Conservation (phyloP, 2,888 invertebrate genomes). For the Agrenia bidenticulata region DNA sequence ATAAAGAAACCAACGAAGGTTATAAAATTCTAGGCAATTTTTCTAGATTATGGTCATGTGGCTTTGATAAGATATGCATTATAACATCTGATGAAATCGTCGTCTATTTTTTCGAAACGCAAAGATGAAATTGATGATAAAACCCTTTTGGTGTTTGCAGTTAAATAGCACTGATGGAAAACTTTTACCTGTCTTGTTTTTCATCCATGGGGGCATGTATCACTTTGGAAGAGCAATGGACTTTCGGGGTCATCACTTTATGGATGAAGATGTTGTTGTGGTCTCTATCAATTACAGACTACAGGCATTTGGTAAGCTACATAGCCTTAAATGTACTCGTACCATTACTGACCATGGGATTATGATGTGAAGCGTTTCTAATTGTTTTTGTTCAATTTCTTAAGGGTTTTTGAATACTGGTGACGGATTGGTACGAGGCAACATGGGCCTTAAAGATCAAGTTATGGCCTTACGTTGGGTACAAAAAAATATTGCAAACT, state of each 20-base stretch:
- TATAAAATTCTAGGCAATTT: too few relatives aligned
- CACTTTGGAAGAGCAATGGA: slow-evolving; percentile 32
- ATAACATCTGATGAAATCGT: background rate
- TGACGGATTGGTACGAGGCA: slow-evolving; percentile 35
- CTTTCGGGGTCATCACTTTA: slow-evolving; percentile 34
- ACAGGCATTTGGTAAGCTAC: slow-evolving; percentile 33
- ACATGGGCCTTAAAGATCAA: slow-evolving; percentile 34
- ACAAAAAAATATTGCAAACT: slow-evolving; percentile 25
- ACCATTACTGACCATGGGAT: too few relatives aligned
- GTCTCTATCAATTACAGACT: slow-evolving; percentile 37
- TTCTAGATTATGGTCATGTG: too few relatives aligned
- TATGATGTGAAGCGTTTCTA: too few relatives aligned
- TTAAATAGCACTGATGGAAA: slow-evolving; percentile 28
- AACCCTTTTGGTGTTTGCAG: slow-evolving; percentile 23
- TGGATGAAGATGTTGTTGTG: slow-evolving; percentile 36
- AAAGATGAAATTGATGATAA: background rate
- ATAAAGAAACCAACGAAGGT: too few relatives aligned
- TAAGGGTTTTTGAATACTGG: slow-evolving; percentile 40
- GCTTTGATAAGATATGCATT: background rate
- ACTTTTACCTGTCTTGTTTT: slow-evolving; percentile 29
- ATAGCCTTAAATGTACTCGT: too few relatives aligned
- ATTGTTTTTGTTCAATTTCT: background rate
- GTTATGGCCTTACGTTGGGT: slow-evolving; percentile 32
- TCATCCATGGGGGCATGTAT: slow-evolving; percentile 37
- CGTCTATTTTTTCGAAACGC: background rate